phyloP scores from a whole-genome alignment of 2,797 vertebrate genomes.

The Pangasius sanitwongsei region DNA sequence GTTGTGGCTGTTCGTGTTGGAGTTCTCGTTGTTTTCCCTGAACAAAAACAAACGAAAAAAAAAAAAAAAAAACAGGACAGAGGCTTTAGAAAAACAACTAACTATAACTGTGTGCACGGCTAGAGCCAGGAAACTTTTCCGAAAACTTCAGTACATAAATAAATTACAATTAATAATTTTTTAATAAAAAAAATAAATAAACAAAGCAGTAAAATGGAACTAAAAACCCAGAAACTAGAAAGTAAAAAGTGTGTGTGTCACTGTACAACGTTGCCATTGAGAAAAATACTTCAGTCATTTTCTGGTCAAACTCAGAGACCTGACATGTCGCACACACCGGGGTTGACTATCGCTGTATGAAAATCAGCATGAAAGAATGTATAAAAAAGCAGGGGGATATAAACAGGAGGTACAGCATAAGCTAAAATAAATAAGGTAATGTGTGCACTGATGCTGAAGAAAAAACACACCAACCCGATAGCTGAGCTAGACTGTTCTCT shows the following conservation, averaged over 20 bases:
- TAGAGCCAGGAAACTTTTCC: neutral
- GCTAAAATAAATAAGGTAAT: neutral
- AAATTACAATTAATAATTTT: neutral
- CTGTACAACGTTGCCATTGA: neutral
- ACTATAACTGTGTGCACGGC: neutral
- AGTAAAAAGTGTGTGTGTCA: neutral
- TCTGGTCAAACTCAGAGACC: neutral
- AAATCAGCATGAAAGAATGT: neutral
- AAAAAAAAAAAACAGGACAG: neutral
- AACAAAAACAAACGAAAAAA: neutral
- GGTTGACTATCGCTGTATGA: neutral
- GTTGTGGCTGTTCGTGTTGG: conserved; percentile 94
- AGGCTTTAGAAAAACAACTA: neutral
- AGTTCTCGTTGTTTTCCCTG: conserved; percentile 99
- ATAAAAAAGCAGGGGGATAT: no score
- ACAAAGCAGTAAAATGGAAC: neutral
- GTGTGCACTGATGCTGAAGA: neutral
- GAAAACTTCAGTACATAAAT: neutral
- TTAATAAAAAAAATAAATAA: neutral
- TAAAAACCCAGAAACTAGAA: neutral
- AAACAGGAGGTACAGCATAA: neutral
- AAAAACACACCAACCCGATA: neutral
- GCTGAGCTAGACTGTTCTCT: neutral
- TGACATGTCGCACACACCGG: neutral
- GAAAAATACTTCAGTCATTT: neutral